Conservation (phyloP, 1,140 invertebrate species). For the Platorchestia sp. region DNA sequence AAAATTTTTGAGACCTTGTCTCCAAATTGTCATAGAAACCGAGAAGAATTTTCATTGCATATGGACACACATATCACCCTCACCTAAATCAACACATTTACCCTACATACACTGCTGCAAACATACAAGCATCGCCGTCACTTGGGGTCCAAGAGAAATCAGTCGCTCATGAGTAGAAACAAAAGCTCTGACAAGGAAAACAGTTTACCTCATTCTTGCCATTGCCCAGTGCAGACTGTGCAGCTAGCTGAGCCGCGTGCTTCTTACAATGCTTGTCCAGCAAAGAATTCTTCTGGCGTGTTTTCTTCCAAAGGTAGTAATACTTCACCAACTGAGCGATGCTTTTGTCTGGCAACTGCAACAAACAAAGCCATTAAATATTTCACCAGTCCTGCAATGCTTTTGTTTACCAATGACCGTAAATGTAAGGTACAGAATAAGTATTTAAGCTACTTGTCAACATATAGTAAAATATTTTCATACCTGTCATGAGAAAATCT, state of each 20-base stretch:
- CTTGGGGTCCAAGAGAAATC: too few relatives aligned
- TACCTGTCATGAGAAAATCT: too few relatives aligned
- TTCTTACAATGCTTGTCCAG: constrained; percentile 91
- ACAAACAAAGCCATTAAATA: neutral
- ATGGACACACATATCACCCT: neutral
- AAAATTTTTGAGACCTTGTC: too few relatives aligned
- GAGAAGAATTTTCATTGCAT: too few relatives aligned
- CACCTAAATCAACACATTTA: too few relatives aligned
- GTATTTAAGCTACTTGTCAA: too few relatives aligned
- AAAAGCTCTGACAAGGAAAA: neutral
- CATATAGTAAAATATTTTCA: too few relatives aligned
- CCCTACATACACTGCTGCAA: neutral
- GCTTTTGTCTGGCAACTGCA: constrained; percentile 91
- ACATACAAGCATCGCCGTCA: neutral
- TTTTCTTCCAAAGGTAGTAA: constrained; percentile 99
- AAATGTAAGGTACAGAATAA: too few relatives aligned
- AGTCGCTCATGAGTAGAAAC: neutral
- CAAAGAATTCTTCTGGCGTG: constrained; percentile 88
- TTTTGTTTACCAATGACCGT: neutral
- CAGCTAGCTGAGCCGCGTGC: constrained; percentile 73
- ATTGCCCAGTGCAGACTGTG: constrained; percentile 38
- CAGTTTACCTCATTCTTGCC: constrained; percentile 69
- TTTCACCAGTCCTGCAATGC: neutral
- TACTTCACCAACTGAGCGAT: constrained; percentile 97
- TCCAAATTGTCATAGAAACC: too few relatives aligned